A percentile compares a stretch with the other conserved stretches of the same genome.
Evolutionary conservation across 1,140 invertebrate genomes (phyloP).

Genomic region (Drosophila willistoni): DNA sequence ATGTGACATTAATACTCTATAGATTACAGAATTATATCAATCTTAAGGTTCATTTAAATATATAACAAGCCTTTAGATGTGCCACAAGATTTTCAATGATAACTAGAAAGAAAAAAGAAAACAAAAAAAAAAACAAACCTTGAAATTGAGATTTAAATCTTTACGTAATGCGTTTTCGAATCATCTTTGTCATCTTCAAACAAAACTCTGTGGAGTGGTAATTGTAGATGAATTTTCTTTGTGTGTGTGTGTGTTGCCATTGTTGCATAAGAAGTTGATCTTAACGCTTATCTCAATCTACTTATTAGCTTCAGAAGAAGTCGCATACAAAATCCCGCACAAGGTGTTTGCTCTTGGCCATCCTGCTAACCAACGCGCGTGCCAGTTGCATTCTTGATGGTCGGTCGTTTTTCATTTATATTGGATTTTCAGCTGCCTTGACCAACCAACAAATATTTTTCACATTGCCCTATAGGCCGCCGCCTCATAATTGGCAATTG

Average conservation of each 20-base stretch:
- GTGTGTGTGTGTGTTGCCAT: neutral
- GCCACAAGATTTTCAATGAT: too few relatives aligned
- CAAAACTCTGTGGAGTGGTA: neutral
- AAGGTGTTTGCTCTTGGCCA: slow-evolving; percentile 28
- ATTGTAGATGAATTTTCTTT: neutral
- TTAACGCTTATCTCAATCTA: slow-evolving; percentile 43
- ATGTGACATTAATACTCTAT: too few relatives aligned
- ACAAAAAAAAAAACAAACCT: too few relatives aligned
- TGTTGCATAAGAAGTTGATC: neutral
- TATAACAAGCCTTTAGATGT: too few relatives aligned
- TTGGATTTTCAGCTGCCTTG: slow-evolving; percentile 50
- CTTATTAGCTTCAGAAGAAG: slow-evolving; percentile 50
- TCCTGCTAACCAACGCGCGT: slow-evolving; percentile 51
- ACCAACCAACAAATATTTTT: slow-evolving; percentile 53
- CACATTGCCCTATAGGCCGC: slow-evolving; percentile 25
- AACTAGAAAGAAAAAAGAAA: too few relatives aligned
- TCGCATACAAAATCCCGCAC: slow-evolving; percentile 39
- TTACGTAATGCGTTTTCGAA: neutral
- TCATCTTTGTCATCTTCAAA: neutral
- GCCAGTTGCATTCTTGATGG: slow-evolving; percentile 39
- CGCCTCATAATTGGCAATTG: slow-evolving; percentile 68
- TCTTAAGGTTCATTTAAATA: too few relatives aligned
- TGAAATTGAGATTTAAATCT: too few relatives aligned
- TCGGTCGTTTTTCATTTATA: slow-evolving; percentile 1
- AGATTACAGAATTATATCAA: too few relatives aligned